Percentiles rank a stretch among this genome's conserved stretches.
phyloP scores from a whole-genome alignment of 2,888 invertebrate species.

The Nephrocerus scutellatus region DNA sequence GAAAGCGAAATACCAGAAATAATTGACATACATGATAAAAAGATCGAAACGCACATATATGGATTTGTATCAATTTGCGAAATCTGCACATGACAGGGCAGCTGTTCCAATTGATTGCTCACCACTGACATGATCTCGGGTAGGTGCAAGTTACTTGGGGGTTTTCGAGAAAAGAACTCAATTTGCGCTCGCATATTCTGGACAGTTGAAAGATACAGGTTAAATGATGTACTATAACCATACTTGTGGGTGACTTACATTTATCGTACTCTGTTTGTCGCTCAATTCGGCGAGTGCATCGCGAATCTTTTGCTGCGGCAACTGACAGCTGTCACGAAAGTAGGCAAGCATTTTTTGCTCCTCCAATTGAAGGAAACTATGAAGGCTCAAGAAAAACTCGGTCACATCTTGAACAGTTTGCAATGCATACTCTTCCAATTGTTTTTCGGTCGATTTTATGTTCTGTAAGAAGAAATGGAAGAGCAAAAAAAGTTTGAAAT shows the following conservation, averaged over 20 bases:
- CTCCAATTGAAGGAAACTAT: conserved; percentile 37
- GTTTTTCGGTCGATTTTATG: conserved; percentile 30
- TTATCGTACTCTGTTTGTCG: conserved; percentile 29
- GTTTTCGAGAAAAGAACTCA: conserved; percentile 14
- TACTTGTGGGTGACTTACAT: conserved; percentile 25
- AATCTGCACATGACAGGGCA: conserved; percentile 30
- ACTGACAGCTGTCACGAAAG: conserved; percentile 30
- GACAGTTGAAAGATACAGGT: background rate
- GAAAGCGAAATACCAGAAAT: background rate
- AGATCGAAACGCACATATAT: conserved; percentile 28
- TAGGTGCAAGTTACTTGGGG: conserved; percentile 27
- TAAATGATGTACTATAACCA: too few relatives aligned
- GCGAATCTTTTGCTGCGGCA: conserved; percentile 31
- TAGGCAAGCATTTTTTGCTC: conserved; percentile 31
- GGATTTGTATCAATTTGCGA: conserved; percentile 30
- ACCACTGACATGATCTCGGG: conserved; percentile 25
- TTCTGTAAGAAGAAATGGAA: conserved; percentile 28
- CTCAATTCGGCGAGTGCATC: conserved; percentile 27
- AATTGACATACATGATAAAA: background rate
- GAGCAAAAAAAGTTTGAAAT: background rate
- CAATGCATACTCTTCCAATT: conserved; percentile 32
- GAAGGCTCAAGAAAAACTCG: conserved; percentile 35
- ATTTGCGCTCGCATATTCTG: conserved; percentile 30
- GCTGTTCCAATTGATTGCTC: conserved; percentile 28
- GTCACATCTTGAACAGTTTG: conserved; percentile 31